Base-by-base conservation (phyloP, 2,113 vertebrate genomes). In the Pholis gunnellus region DNA sequence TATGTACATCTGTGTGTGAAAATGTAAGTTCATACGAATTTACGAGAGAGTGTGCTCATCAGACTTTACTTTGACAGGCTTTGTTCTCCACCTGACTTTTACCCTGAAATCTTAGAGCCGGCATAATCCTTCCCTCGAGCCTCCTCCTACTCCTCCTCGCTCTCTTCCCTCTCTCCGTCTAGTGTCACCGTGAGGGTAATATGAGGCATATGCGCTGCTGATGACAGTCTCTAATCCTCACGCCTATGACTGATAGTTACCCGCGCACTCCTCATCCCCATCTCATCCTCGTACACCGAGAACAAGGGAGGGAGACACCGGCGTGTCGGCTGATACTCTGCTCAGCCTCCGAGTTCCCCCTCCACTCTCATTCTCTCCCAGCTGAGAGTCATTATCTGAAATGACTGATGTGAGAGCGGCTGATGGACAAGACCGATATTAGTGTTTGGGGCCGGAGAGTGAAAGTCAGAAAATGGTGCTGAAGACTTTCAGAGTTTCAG, bases 141-240 rank as follows among this genome's bases (percentile, higher is more conserved):
- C 73, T 66, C 83, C 75, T 80, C 85, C 71, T 46, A 44, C 72
- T 70, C 61, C 57, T 70, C 77, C 71, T 63, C 54, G 6, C 71
- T 76, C 76, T 81, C 75, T 66, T 72, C 70, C 59, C 71, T 78
- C 75, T 78, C 82, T 87, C 88, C 85, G 78, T 88, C 87, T 76
- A 81, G 92, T 91, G 92, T 93, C 94, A 93, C 84, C 84, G 68
- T 52, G 87, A 89, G 91, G 91, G 87, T 92, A 94, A 92, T 92
- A 84, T 84, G 90, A 92, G 89, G 89, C 91, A 91, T 81, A 89
- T 86, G 89, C 6, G 87, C 87, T 87, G 88, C 87, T 92, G 92
- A 92, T 92, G 92, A 93, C 92, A 91, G 89, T 82, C 84, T 52
- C 83, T 93, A 94, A 94, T 93, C 93, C 93, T 84, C 80, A 83